Percentiles rank a stretch among this genome's conserved stretches.
Conservation (phyloP, 2,797 vertebrate species). For the Fringilla coelebs region DNA sequence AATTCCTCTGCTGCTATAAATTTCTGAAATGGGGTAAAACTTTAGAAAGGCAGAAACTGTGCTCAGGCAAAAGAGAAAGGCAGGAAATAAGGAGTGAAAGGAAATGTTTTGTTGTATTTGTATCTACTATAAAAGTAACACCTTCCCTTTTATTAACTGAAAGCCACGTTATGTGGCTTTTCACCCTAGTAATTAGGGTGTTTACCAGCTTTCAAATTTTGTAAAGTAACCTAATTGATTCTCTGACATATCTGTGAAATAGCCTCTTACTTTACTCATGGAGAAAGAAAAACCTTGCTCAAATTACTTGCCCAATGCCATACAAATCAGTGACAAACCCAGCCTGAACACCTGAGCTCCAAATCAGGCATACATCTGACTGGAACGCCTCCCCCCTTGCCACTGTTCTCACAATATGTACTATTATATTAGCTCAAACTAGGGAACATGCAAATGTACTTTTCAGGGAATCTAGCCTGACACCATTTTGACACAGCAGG, state of each 20-base stretch:
- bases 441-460: fast-evolving
- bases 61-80: background rate
- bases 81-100: background rate
- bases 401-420: fast-evolving
- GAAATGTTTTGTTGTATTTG: background rate
- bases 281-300: background rate
- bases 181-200: background rate
- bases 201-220: background rate
- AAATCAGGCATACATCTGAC: background rate
- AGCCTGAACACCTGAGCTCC: background rate
- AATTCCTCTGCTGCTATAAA: background rate
- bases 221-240: background rate
- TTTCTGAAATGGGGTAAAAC: background rate
- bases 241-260: background rate
- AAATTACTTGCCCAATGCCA: background rate
- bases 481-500: too few species aligned
- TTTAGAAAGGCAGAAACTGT: background rate
- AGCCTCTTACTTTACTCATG: background rate
- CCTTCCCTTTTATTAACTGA: background rate
- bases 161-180: background rate
- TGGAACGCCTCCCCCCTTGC: background rate
- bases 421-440: background rate
- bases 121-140: background rate
- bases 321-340: background rate
- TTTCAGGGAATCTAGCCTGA: background rate